Evolutionary conservation across 2,113 vertebrate species (phyloP).

Genomic region (Heloderma charlesbogerti): DNA sequence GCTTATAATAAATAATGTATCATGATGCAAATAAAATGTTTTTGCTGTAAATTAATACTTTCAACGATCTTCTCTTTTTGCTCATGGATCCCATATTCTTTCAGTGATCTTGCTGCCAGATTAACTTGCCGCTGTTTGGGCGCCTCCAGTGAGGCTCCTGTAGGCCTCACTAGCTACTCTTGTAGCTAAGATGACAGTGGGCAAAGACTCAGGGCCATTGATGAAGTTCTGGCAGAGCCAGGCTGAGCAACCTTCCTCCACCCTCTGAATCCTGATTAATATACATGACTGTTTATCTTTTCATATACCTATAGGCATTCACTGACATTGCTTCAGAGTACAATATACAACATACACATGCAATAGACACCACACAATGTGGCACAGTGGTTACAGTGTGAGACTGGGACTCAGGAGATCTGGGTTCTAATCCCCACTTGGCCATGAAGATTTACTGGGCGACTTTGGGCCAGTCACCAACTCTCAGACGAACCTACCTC

Average conservation of each 20-base stretch:
- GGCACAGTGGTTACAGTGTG: too few relatives aligned
- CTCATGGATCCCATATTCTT: background rate
- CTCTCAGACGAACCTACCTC: too few relatives aligned
- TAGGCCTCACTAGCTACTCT: background rate
- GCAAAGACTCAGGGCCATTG: background rate
- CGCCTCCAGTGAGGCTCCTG: background rate
- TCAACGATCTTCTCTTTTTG: background rate
- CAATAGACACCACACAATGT: too few relatives aligned
- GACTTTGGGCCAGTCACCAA: too few relatives aligned
- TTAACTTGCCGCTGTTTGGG: background rate
- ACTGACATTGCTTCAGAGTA: background rate
- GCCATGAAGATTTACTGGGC: too few relatives aligned
- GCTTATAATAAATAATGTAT: constrained; percentile 10
- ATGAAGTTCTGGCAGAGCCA: background rate
- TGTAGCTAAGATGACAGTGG: background rate
- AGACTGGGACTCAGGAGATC: too few relatives aligned
- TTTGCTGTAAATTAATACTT: background rate
- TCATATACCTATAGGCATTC: background rate
- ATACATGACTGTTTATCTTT: too few relatives aligned
- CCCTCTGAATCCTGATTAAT: background rate
- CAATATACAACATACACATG: background rate
- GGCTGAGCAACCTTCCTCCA: background rate
- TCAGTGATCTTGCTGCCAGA: background rate
- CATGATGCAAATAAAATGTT: constrained; percentile 1
- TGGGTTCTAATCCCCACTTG: too few relatives aligned